Base-by-base conservation (phyloP, 2,797 vertebrate species). In the Carcharodon carcharias region DNA sequence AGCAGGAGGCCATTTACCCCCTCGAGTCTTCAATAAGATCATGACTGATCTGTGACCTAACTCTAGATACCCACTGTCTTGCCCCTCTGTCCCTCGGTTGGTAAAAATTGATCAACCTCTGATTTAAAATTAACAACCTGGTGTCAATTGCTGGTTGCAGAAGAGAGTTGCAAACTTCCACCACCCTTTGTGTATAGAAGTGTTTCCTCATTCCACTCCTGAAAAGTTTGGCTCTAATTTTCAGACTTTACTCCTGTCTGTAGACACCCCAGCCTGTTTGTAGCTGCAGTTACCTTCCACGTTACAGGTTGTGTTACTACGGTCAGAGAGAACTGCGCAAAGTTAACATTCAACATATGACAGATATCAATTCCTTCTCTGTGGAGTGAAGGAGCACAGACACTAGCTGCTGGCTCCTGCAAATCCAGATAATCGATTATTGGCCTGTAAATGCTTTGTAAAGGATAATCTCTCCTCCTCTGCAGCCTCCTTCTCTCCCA, bases 401-500 rank as follows among this genome's bases (percentile, higher is more conserved):
- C 85, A 50, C 45, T 50, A 50, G 21, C 91, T 65, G 91, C 82
- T 9, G 45, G 21, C 82, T 85, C 40, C 82, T 4, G 45, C 18
- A 85, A 23, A 23, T 6, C 91, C 91, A 65, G 40, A 40, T 93
- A 93, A 93, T 93, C 91, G 91, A 93, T 93, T 93, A 93, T 93
- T 93, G 91, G 91, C 91, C 91, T 67, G 91, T 93, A 93, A 93
- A 65, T n/a, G 23, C 91, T 93, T n/a, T 67, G 91, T 26, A n/a
- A 93, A 67, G 91, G 91, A 67, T 93, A 93, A 93, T 93, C 91
- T 93, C 91, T 67, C 91, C 91, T 65, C 91, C 61, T 93, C 91
- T 3, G n/a, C 63, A 93, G 21, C 23, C n/a, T 67, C 91, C 40
- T 67, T 67, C 63, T 93, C 91, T 61, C 56, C 89, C 58, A n/a